Evolutionary conservation across 2,113 vertebrate genomes (phyloP), one percentile per base, ranked within the genome.

Genomic region (Deroptyus accipitrinus): DNA sequence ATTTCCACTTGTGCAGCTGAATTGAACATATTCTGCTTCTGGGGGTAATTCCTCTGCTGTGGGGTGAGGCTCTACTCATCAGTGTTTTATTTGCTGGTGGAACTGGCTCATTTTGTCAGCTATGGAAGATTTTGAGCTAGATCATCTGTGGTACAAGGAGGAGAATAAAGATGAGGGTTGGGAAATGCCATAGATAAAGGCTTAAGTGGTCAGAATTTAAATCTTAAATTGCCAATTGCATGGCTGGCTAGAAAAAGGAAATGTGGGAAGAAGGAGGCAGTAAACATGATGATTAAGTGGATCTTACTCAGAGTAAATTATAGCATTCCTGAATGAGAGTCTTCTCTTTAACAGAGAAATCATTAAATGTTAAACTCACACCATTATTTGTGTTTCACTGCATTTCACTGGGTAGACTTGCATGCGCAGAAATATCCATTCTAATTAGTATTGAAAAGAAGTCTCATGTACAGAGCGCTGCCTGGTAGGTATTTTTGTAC

Each of bases 401-500:
- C 4, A 13, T 97, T 97, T 96, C 92, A 78, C 80, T 88, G 92
- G 84, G 64, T 91, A 96, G 93, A 92, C 72, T 95, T 86, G 78
- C 72, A 23, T 96, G 92, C 37, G 86, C 75, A 87, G 94, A 96
- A 97, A 96, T 96, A 97, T 75, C 92, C 72, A 62, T 95, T 97
- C 96, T 96, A 96, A 96, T 97, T 97, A 96, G 92, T 19, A 52
- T 86, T 95, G 91, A 87, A 86, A 92, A 92, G 93, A 94, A 89
- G 75, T 86, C 83, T 96, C 16, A 1, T 83, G 78, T 93, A 96
- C 92, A 80, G 81, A 95, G 86, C 78, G 22, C n/a, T 95, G 95
- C 83, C 92, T 97, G 89, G 77, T 94, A 96, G 95, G 91, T 96
- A 97, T 96, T 96, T 96, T 96, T 96, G 83, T 94, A 86, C 86